phyloP scores from a whole-genome alignment of 2,888 invertebrate species.

The Galerucella calmariensis region DNA sequence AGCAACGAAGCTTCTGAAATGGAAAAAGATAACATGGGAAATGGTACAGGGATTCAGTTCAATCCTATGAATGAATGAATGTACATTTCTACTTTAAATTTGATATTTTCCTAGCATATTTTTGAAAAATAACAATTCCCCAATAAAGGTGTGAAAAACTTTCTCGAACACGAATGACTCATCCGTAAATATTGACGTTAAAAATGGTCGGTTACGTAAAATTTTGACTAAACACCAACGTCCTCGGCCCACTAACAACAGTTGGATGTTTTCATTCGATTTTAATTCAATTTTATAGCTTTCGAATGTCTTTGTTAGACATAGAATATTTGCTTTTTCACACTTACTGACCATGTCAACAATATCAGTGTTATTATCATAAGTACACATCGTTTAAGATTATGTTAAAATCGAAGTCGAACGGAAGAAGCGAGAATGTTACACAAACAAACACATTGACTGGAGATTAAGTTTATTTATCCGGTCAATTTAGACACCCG shows the following conservation, averaged over 20 bases:
- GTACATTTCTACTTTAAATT: background rate
- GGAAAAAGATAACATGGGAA: no score
- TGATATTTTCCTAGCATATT: background rate
- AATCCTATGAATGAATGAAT: background rate
- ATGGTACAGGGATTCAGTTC: no score
- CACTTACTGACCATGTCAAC: conserved; percentile 40
- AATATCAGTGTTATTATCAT: conserved; percentile 30
- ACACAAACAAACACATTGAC: background rate
- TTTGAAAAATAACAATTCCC: background rate
- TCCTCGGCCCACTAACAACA: conserved; percentile 27
- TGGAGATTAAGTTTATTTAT: background rate
- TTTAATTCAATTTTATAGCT: conserved; percentile 21
- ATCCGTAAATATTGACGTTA: conserved; percentile 10
- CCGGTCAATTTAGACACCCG: no score
- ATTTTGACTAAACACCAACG: conserved; percentile 6
- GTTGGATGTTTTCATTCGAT: conserved; percentile 27
- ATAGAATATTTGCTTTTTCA: conserved; percentile 30
- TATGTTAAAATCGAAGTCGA: conserved; percentile 17
- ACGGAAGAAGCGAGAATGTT: conserved; percentile 18
- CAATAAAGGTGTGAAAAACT: background rate
- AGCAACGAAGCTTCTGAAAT: no score
- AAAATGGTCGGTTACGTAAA: conserved; percentile 14
- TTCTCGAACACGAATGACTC: conserved; percentile 1
- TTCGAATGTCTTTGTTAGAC: conserved; percentile 30
- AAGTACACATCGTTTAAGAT: conserved; percentile 32